Evolutionary conservation across 1,140 invertebrate species (phyloP).

Genomic region (Belonocnema kinseyi): DNA sequence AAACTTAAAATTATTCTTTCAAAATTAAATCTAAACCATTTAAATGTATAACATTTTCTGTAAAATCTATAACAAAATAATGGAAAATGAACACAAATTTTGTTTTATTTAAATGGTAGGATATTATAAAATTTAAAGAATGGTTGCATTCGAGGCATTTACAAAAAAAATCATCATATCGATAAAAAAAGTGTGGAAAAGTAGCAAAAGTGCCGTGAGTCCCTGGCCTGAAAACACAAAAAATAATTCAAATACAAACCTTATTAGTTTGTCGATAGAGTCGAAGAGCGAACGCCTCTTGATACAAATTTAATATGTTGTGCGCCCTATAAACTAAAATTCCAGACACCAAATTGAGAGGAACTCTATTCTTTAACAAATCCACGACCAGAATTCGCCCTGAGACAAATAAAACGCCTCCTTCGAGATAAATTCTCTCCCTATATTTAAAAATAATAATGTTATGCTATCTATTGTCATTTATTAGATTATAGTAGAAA

Average conservation of each 20-base stretch:
- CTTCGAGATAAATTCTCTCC: conserved; percentile 89
- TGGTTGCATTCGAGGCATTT: no score
- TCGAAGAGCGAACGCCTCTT: conserved; percentile 95
- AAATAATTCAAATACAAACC: conserved; percentile 71
- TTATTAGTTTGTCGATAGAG: conserved; percentile 94
- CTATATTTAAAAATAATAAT: conserved; percentile 67
- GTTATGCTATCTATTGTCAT: not conserved
- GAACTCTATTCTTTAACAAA: conserved; percentile 93
- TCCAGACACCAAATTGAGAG: conserved; percentile 92
- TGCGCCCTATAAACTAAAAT: conserved; percentile 95
- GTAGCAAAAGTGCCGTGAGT: no score
- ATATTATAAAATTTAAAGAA: no score
- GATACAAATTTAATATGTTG: conserved; percentile 92
- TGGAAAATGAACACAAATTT: no score
- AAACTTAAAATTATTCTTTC: no score
- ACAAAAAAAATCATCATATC: no score
- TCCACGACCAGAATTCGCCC: conserved; percentile 98
- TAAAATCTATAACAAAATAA: no score
- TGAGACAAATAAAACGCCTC: conserved; percentile 94
- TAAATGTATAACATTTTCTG: no score
- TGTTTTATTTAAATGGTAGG: no score
- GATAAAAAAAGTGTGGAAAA: no score
- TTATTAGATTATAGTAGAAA: not conserved
- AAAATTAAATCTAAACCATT: no score
- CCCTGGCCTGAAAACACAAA: not conserved